Evolutionary conservation across 2,113 vertebrate genomes (phyloP).

Genomic region (Semnornis frantzii): DNA sequence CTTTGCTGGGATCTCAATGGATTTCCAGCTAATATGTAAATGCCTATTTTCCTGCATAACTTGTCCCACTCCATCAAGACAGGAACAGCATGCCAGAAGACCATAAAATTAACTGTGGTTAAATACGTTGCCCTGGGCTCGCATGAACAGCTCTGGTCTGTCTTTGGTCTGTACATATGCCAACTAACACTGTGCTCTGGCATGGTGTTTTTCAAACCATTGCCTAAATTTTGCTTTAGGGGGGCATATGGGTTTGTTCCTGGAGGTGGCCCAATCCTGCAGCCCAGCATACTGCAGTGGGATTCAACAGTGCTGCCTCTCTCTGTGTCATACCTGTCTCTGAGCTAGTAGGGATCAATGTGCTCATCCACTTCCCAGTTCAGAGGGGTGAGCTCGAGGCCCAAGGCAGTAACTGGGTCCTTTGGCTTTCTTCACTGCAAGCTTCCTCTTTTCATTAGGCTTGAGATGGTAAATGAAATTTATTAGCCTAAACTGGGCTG

Average conservation of each 20-base stretch:
- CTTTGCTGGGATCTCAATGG: neutral
- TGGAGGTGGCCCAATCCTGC: neutral
- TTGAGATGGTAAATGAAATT: constrained; percentile 70
- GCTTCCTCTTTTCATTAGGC: constrained; percentile 67
- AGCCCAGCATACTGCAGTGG: neutral
- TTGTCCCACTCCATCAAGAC: neutral
- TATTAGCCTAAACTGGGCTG: constrained; percentile 72
- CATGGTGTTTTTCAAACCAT: neutral
- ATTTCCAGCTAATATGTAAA: neutral
- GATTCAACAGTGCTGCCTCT: neutral
- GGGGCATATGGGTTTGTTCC: neutral
- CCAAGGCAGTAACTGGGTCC: neutral
- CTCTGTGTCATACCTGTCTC: accelerated
- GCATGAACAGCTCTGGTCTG: neutral
- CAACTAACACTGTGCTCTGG: neutral
- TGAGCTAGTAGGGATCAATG: neutral
- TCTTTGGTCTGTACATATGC: neutral
- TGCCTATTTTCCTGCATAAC: neutral
- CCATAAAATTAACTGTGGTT: neutral
- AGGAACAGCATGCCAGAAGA: neutral
- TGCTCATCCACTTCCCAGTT: neutral
- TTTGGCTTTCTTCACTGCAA: constrained; percentile 32
- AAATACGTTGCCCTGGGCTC: neutral
- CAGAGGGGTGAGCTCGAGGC: neutral
- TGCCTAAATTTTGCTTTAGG: neutral